phyloP scores from a whole-genome alignment of 1,140 invertebrate genomes.

The Hesperophylax magnus region DNA sequence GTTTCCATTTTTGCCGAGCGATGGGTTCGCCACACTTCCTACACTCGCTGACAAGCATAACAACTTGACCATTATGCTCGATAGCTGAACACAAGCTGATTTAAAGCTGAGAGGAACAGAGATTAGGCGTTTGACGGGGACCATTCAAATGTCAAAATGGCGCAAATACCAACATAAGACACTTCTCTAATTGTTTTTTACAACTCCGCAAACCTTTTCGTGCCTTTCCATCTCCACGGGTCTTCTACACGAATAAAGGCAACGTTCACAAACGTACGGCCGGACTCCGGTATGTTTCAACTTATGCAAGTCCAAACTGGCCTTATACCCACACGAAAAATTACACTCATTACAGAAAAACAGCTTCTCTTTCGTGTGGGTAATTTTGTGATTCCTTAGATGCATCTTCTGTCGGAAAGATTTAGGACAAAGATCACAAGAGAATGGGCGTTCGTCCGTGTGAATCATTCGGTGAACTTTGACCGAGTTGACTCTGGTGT shows the following conservation, averaged over 20 bases:
- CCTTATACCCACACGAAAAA: conserved; percentile 1
- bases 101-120: no score
- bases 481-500: conserved; percentile 8
- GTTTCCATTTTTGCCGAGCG: no score
- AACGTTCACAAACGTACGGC: conserved; percentile 19
- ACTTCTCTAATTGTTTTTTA: not conserved
- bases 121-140: no score
- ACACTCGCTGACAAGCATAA: no score
- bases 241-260: conserved; percentile 10
- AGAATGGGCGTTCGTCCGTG: conserved; percentile 14
- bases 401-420: conserved; percentile 28
- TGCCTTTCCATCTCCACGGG: conserved; percentile 26
- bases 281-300: conserved; percentile 6
- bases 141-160: no score
- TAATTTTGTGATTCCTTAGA: conserved; percentile 17
- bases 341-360: conserved; percentile 10
- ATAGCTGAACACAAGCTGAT: no score
- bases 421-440: conserved; percentile 8
- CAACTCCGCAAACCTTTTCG: not conserved
- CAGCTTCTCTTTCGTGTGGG: conserved; percentile 26
- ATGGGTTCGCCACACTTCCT: no score
- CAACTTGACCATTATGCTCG: no score
- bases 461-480: conserved; percentile 32
- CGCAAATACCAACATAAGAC: no score
- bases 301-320: conserved; percentile 16